Conservation (phyloP, 2,797 vertebrate species). For the Pterois miles region DNA sequence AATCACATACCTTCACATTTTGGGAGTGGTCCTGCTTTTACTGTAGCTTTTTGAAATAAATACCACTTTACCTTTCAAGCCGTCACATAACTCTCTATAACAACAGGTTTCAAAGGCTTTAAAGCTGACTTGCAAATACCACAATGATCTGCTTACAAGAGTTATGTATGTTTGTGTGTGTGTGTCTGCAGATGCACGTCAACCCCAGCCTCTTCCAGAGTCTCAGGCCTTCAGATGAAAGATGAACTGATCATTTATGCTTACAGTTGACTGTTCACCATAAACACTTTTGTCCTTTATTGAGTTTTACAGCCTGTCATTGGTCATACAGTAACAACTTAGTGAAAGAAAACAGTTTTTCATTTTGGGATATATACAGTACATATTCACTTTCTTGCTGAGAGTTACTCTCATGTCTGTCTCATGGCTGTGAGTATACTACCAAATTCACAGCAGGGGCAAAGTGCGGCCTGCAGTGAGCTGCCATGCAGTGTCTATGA, state of each 20-base stretch:
- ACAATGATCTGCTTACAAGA: conserved; percentile 4
- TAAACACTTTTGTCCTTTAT: background rate
- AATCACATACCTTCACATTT: conserved; percentile 9
- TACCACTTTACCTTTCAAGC: conserved; percentile 38
- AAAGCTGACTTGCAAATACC: conserved; percentile 39
- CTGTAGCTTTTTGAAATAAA: conserved; percentile 21
- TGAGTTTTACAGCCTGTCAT: background rate
- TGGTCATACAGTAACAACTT: background rate
- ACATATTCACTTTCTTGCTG: background rate
- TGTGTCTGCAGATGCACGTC: background rate
- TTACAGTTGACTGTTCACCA: background rate
- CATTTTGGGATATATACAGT: background rate
- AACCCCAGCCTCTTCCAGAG: background rate
- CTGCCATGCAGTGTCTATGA: too few species aligned
- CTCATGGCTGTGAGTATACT: background rate
- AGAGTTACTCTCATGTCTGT: background rate
- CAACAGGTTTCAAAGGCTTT: conserved; percentile 42
- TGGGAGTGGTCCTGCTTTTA: conserved; percentile 30
- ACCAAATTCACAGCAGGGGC: too few species aligned
- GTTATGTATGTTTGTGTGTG: background rate
- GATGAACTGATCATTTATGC: background rate
- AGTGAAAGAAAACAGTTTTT: background rate
- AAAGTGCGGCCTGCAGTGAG: too few species aligned
- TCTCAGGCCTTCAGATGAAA: background rate
- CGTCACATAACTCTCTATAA: conserved; percentile 40